Evolutionary conservation across 2,888 invertebrate genomes (phyloP).

Genomic region (Cheilosia grossa): DNA sequence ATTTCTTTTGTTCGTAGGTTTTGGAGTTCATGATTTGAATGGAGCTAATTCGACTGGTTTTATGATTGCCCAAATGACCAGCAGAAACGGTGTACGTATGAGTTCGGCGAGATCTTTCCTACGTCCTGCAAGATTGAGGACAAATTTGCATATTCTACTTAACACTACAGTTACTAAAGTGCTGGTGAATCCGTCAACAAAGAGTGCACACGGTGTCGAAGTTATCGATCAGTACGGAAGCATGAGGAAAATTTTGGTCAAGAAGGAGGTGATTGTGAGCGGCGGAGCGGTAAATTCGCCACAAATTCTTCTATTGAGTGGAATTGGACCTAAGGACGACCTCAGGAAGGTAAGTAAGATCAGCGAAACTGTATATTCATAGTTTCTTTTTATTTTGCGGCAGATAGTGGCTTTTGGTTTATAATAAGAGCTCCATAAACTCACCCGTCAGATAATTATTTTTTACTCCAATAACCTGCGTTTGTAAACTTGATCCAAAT

Average conservation of each 20-base stretch:
- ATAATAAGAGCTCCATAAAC: too few species aligned
- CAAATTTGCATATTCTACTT: constrained; percentile 92
- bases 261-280: constrained; percentile 90
- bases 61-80: constrained; percentile 94
- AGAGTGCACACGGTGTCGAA: constrained; percentile 91
- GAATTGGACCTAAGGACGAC: constrained; percentile 91
- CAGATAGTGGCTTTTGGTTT: too few species aligned
- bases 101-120: constrained; percentile 93
- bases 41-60: constrained; percentile 92
- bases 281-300: constrained; percentile 97
- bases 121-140: constrained; percentile 89
- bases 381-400: too few species aligned
- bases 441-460: too few species aligned
- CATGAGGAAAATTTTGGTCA: constrained; percentile 87
- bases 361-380: too few species aligned
- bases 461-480: too few species aligned
- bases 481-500: too few species aligned
- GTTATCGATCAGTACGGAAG: constrained; percentile 83
- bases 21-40: constrained; percentile 90
- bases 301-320: constrained; percentile 95
- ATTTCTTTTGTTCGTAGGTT: constrained; percentile 86
- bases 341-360: constrained; percentile 84
- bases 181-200: constrained; percentile 89
- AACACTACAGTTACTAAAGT: constrained; percentile 92
- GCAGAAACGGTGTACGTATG: constrained; percentile 92